Base-by-base conservation (phyloP, 2,888 invertebrate genomes). In the Scaptomyza polygonia region DNA sequence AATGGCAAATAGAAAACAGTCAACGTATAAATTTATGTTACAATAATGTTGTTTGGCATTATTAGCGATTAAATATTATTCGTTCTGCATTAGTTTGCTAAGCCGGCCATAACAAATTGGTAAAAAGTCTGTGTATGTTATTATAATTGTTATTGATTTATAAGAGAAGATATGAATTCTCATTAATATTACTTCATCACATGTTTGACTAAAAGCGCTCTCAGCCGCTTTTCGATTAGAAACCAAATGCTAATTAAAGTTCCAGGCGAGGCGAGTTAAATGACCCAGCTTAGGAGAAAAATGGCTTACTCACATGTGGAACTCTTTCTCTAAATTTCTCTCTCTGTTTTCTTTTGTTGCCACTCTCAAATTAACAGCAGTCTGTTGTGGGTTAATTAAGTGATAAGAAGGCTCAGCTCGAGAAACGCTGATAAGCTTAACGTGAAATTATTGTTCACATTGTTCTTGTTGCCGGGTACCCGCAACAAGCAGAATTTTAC, bases 111-210 rank as follows among this genome's bases (percentile, higher is more conserved):
- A 51, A 42, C 64, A 53, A 47, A 49, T 62, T 27, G 36, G 3
- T 7, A 25, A 14, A 14, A 34, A 30, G 6, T 6, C 5, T 30
- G 7, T 43, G 9, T 14, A 16, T 54, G 29, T 18, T 25, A 18
- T 11, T 18, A 42, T 49, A 53, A 39, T 21, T 61, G 32, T 63
- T 67, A 52, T 61, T 47, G 67, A 82, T 77, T 54, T 47, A 55
- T 59, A 42, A 34, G 32, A 44, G 12, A 42, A 39, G 44, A 51
- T 55, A 42, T 51, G 27, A 29, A 7, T 21, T 29, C 25, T 59
- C 34, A 4, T 59, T 47, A 67, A 75, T 79, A 85, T 79, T 79
- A 85, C 74, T 75, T 79, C 85, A 82, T 77, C 77, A 67, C 67
- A 55, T 72, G 63, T 27, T 18, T 25, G 32, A 47, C 51, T 53